Conservation (phyloP, 2,113 vertebrate species). For the Calidris pugnax region DNA sequence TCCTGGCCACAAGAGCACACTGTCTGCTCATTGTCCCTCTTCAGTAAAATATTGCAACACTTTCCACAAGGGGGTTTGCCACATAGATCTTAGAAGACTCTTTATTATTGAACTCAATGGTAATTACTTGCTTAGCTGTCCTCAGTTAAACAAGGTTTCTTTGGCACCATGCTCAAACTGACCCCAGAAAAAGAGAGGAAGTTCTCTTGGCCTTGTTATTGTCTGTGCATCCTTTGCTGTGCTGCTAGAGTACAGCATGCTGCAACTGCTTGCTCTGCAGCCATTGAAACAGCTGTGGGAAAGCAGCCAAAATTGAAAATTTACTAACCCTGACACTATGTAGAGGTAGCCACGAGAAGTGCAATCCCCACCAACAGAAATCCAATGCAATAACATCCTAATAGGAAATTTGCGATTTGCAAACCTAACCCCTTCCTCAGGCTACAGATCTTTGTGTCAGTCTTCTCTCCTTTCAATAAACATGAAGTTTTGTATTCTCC, state of each 20-base stretch:
- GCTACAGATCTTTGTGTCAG: not conserved
- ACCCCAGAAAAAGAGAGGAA: not conserved
- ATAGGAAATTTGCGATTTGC: not conserved
- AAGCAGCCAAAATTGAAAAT: not conserved
- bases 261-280: not conserved
- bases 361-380: not conserved
- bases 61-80: not conserved
- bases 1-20: too few relatives aligned
- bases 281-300: not conserved
- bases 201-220: not conserved
- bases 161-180: not conserved
- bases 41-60: not conserved
- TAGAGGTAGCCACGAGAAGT: not conserved
- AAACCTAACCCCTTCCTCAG: not conserved
- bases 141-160: not conserved
- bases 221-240: not conserved
- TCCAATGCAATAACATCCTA: not conserved
- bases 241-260: fast-evolving
- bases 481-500: not conserved
- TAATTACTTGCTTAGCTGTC: not conserved
- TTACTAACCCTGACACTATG: not conserved
- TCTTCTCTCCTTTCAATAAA: not conserved
- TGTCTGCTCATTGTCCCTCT: too few relatives aligned
- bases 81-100: not conserved
- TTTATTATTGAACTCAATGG: not conserved